Evolutionary conservation across 2,797 vertebrate species (phyloP).

Genomic region (Schizopygopsis malacanthus): DNA sequence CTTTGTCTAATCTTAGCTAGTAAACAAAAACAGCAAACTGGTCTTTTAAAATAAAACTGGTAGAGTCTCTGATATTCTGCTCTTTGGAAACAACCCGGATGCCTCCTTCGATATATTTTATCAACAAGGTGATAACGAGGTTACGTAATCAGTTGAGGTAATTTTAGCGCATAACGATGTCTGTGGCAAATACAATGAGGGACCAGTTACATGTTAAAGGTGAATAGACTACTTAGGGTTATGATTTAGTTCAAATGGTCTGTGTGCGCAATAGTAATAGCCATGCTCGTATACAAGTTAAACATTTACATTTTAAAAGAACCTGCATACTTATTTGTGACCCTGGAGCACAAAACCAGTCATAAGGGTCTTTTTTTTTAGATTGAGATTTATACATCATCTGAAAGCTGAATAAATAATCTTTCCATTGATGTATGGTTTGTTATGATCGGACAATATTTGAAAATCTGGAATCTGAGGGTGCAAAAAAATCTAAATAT

Average conservation of each 20-base stretch:
- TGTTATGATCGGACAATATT: no score
- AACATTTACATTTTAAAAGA: neutral
- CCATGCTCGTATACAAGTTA: neutral
- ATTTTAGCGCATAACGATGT: neutral
- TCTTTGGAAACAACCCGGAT: neutral
- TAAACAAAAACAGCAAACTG: constrained; percentile 16
- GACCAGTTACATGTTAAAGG: neutral
- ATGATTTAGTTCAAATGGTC: neutral
- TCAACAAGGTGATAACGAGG: neutral
- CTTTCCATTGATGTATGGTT: no score
- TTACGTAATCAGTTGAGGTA: neutral
- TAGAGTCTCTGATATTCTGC: neutral
- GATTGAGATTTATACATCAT: no score
- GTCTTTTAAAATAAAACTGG: neutral
- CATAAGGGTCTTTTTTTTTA: no score
- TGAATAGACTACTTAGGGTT: neutral
- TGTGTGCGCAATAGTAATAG: neutral
- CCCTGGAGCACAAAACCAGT: no score
- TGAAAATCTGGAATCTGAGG: no score
- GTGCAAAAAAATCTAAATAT: no score
- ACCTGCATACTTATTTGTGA: neutral
- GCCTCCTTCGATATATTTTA: neutral
- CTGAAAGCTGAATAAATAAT: no score
- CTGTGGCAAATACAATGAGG: neutral
- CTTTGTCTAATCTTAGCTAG: constrained; percentile 27